phyloP scores from a whole-genome alignment of 1,140 invertebrate genomes.

The Orussus abietinus region DNA sequence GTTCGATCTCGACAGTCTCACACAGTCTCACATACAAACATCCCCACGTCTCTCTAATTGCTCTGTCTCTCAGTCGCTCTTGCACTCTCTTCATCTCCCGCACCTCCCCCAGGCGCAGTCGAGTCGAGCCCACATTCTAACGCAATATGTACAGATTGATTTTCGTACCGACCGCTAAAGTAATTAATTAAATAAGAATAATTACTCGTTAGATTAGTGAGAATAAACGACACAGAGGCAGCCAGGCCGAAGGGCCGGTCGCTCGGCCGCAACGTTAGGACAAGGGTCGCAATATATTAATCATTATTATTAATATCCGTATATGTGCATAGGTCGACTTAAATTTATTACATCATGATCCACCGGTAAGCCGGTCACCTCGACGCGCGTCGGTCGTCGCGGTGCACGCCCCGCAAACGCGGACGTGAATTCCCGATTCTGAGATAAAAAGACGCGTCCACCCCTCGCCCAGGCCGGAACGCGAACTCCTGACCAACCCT shows the following conservation, averaged over 20 bases:
- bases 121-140: constrained; percentile 30
- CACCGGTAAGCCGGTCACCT: background rate
- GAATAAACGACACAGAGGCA: background rate
- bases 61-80: too few species aligned
- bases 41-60: too few species aligned
- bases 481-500: too few species aligned
- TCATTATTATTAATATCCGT: constrained; percentile 22
- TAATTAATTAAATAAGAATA: constrained; percentile 20
- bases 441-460: too few species aligned
- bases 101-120: too few species aligned
- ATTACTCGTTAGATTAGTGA: constrained; percentile 22
- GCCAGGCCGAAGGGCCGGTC: constrained; percentile 6
- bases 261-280: constrained; percentile 15
- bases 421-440: too few species aligned
- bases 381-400: background rate
- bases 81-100: too few species aligned
- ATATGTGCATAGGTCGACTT: constrained; percentile 19
- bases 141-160: constrained; percentile 35
- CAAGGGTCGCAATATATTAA: constrained; percentile 21
- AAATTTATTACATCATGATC: constrained; percentile 21
- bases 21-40: too few species aligned
- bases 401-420: too few species aligned
- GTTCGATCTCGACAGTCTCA: too few species aligned
- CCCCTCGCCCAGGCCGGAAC: too few species aligned
- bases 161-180: constrained; percentile 20